Evolutionary conservation across 2,797 vertebrate genomes (phyloP).

Genomic region (Gobio occitaniae): DNA sequence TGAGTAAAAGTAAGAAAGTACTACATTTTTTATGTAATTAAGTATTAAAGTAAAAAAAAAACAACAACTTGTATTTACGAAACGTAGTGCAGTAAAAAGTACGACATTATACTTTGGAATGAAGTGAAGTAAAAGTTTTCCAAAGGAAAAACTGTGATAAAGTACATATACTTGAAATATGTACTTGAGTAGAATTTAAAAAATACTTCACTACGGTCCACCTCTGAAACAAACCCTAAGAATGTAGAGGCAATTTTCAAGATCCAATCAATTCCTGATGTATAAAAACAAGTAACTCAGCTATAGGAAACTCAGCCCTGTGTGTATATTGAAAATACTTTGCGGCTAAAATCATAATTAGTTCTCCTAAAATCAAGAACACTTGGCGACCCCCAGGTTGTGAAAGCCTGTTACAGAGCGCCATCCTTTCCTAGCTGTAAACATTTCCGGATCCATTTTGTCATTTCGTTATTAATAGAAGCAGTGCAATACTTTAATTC

Average conservation of each 20-base stretch:
- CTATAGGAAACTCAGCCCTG: not conserved
- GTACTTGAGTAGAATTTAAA: too few species aligned
- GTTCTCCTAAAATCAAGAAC: not conserved
- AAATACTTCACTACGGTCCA: too few species aligned
- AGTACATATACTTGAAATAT: too few species aligned
- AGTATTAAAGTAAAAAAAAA: too few species aligned
- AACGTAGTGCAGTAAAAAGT: too few species aligned
- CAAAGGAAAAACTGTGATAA: too few species aligned
- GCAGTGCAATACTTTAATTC: conserved; percentile 3
- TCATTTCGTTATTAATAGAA: conserved; percentile 10
- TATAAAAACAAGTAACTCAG: not conserved
- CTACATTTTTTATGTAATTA: too few species aligned
- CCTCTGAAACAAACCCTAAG: too few species aligned
- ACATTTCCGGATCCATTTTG: not conserved
- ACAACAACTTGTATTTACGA: too few species aligned
- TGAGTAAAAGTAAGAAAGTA: too few species aligned
- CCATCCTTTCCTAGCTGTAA: not conserved
- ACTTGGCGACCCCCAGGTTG: not conserved
- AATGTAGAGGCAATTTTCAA: not conserved
- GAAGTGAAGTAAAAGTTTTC: too few species aligned
- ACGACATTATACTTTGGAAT: too few species aligned
- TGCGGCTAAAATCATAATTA: not conserved
- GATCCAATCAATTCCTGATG: not conserved
- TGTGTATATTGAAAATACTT: not conserved
- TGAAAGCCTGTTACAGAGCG: not conserved